Conservation (phyloP, 2,888 invertebrate genomes). For the Periphyllus acericola region DNA sequence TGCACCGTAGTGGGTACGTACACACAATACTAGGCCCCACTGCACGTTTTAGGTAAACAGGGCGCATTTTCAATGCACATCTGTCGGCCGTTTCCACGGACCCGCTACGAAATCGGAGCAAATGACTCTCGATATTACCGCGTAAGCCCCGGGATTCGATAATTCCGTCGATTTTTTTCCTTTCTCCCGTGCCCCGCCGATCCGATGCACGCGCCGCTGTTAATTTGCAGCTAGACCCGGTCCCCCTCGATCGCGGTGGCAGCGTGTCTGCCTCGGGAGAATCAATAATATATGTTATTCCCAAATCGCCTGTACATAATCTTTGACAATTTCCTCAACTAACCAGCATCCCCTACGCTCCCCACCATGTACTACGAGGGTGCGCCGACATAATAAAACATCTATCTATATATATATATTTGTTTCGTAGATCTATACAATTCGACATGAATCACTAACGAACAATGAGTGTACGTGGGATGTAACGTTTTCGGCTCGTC, state of each 20-base stretch:
- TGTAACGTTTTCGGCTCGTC: constrained; percentile 25
- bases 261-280: background rate
- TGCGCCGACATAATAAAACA: background rate
- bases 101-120: background rate
- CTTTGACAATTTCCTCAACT: background rate
- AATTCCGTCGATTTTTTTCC: background rate
- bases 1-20: too few relatives aligned
- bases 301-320: constrained; percentile 22
- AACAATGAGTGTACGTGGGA: constrained; percentile 1
- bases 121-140: background rate
- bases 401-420: too few relatives aligned
- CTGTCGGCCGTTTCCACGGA: background rate
- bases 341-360: too few relatives aligned
- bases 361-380: background rate
- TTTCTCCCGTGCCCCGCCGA: background rate
- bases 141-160: background rate
- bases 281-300: constrained; percentile 25
- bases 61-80: background rate
- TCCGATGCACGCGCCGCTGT: background rate
- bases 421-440: background rate
- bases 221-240: constrained; percentile 29
- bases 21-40: too few relatives aligned
- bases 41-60: too few relatives aligned
- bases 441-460: background rate
- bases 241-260: background rate